Conservation (phyloP, 2,888 invertebrate species). For the Sinodicranocentrus sp. region DNA sequence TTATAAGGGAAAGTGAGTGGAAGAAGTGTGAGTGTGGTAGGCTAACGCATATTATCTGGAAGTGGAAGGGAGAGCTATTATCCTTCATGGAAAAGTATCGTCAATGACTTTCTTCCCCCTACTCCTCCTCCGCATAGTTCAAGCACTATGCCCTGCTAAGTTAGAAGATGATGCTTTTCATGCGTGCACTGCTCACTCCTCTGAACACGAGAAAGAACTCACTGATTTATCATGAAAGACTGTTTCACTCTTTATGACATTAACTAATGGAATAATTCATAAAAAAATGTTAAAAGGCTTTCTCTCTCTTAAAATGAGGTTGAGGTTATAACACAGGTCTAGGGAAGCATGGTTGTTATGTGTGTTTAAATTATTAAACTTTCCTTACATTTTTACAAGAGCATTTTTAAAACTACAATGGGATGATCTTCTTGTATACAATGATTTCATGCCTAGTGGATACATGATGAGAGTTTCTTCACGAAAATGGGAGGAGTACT, state of each 20-base stretch:
- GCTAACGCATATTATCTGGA: no score
- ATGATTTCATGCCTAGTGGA: constrained; percentile 14
- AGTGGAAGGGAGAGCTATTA: no score
- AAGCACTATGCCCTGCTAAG: background rate
- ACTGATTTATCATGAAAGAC: constrained; percentile 13
- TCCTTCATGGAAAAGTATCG: background rate
- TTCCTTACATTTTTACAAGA: background rate
- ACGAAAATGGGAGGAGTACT: background rate
- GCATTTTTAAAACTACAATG: background rate
- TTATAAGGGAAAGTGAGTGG: no score
- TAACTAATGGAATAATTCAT: constrained; percentile 23
- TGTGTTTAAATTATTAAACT: no score
- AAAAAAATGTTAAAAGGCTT: background rate
- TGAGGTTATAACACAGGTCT: no score
- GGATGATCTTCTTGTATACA: background rate
- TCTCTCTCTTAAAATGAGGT: no score
- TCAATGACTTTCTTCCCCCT: constrained; percentile 8
- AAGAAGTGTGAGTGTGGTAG: no score
- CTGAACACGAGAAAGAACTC: background rate
- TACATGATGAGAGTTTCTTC: background rate
- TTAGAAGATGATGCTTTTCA: constrained; percentile 13
- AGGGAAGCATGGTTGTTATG: no score
- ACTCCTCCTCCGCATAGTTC: background rate
- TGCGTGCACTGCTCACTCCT: constrained; percentile 17
- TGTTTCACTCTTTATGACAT: constrained; percentile 4